Base-by-base conservation (phyloP, 2,888 invertebrate species). In the Anaspis maculata region DNA sequence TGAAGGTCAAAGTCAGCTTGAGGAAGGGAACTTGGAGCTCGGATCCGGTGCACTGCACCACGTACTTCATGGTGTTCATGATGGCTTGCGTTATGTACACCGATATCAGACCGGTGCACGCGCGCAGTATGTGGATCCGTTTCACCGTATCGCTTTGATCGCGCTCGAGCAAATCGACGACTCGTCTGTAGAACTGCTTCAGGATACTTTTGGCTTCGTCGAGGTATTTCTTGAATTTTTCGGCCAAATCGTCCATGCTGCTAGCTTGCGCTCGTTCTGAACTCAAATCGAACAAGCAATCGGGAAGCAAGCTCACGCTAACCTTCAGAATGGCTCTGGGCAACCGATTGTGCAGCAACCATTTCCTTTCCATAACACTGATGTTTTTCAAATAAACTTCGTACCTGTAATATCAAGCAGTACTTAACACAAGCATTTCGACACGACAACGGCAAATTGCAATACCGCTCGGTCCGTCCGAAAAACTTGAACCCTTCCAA, bases 61-160 rank as follows among this genome's bases (percentile, higher is more conserved):
- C 63, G 42, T 76, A 70, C 25, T 76, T 67, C 26, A 85, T 74
- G 4, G 83, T 82, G 31, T 72, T 67, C 29, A 77, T 72, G 68
- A 84, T 78, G 16, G 79, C 54, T 48, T 77, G 74, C 46, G 79
- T 75, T 46, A 86, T 72, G 59, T 79, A 76, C 49, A 73, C 69
- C 22, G 70, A 67, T 35, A 77, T 67, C 1, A 77, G 56, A 14
- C 64, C 67, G 14, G 61, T 61, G 15, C 51, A 52, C 16, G 49
- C 44, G 19, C 39, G 42, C 19, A 53, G 27, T 9, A 27, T 24
- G 15, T 29, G 21, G n/a, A n/a, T n/a, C n/a, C n/a, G n/a, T n/a
- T n/a, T n/a, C 21, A 10, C 23, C 22, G 46, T 27, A 30, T 51
- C 46, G 11, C 39, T 49, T 9, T 39, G 45, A 30, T 54, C 51